A percentile compares a stretch with the other conserved stretches of the same genome.
Conservation (phyloP, 1,140 invertebrate species). For the Dinothrombium tinctorium region DNA sequence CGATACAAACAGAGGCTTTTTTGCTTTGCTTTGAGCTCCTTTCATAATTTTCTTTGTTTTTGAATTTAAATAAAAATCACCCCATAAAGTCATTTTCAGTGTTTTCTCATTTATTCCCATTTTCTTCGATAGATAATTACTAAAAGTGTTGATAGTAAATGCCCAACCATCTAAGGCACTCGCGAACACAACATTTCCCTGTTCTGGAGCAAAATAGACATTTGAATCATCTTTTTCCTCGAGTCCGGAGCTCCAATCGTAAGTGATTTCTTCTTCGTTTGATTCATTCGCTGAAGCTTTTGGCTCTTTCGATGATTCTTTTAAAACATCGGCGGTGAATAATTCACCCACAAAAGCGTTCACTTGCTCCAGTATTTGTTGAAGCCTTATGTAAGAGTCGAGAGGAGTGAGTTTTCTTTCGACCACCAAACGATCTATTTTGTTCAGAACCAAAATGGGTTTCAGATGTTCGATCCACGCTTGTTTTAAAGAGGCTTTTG, state of each 20-base stretch:
- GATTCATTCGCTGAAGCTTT: not conserved
- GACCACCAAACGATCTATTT: conserved; percentile 75
- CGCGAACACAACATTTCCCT: conserved; percentile 87
- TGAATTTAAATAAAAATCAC: conserved; percentile 72
- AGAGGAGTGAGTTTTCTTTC: conserved; percentile 67
- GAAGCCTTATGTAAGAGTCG: conserved; percentile 69
- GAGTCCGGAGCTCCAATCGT: conserved; percentile 51
- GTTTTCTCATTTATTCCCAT: conserved; percentile 36
- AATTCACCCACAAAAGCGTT: conserved; percentile 79
- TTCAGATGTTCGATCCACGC: conserved; percentile 70
- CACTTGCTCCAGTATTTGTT: conserved; percentile 71
- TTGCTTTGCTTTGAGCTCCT: conserved; percentile 75
- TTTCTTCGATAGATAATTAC: conserved; percentile 54
- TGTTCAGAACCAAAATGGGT: conserved; percentile 79
- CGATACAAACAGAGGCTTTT: conserved; percentile 87
- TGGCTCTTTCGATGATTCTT: conserved; percentile 14
- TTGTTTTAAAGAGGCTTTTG: conserved; percentile 54
- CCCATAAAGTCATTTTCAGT: conserved; percentile 64
- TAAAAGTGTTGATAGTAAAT: conserved; percentile 53
- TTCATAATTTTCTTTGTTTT: conserved; percentile 65
- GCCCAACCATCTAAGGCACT: conserved; percentile 93
- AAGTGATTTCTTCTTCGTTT: conserved; percentile 11
- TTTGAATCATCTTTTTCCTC: conserved; percentile 68
- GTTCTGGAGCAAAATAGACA: conserved; percentile 70
- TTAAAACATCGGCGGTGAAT: conserved; percentile 55